Evolutionary conservation across 2,797 vertebrate species (phyloP).

Genomic region (Falco peregrinus): DNA sequence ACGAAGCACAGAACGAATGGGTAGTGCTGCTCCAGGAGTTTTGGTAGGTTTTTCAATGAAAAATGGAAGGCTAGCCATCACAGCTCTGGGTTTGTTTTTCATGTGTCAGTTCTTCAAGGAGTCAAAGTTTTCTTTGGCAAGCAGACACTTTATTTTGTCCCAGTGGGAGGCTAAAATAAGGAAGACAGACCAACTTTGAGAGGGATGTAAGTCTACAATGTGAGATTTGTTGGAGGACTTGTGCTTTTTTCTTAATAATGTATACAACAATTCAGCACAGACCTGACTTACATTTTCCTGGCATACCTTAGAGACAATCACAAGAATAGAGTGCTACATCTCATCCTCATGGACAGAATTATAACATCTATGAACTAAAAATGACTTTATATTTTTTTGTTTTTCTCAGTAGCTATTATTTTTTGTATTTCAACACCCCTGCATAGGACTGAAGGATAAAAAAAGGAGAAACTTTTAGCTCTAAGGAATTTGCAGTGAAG

Average conservation of each 20-base stretch:
- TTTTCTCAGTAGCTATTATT: neutral
- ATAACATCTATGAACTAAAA: neutral
- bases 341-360: neutral
- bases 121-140: neutral
- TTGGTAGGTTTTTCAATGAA: neutral
- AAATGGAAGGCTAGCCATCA: neutral
- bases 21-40: neutral
- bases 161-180: neutral
- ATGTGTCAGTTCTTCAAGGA: neutral
- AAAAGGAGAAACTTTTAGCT: neutral
- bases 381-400: neutral
- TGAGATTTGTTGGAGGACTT: neutral
- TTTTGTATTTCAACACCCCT: neutral
- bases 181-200: neutral
- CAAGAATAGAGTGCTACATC: neutral
- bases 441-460: neutral
- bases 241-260: neutral
- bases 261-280: neutral
- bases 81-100: neutral
- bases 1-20: accelerated
- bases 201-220: neutral
- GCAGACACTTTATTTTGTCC: neutral
- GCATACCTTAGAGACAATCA: neutral
- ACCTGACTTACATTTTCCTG: neutral
- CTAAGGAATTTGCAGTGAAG: neutral